These are phyloP conservation scores for Sakesphorus luctuosus DNA, from an alignment of 2,113 vertebrate species.

Conservation along the genomic window DNA sequence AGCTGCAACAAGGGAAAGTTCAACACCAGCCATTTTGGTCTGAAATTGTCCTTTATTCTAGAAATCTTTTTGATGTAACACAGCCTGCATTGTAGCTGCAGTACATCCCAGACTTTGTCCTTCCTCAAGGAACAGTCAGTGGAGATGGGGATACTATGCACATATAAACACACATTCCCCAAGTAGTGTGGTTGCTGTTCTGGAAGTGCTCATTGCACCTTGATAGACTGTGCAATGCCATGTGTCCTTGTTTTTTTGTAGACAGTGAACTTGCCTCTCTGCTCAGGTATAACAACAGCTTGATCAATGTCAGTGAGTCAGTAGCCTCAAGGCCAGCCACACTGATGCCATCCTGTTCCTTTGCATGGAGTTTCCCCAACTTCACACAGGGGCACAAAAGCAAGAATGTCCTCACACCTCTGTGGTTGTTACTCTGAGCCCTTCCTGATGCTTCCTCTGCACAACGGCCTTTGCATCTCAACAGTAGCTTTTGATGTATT, in stretches of 20 bases:
- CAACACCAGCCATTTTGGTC: neutral
- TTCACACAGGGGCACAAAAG: neutral
- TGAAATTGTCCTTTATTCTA: conserved; percentile 1
- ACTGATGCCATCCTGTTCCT: neutral
- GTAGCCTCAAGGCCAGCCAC: neutral
- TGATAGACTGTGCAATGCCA: neutral
- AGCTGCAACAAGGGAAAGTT: neutral
- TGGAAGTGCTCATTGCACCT: neutral
- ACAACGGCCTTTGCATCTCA: neutral
- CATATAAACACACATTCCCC: fast-evolving
- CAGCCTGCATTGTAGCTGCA: neutral
- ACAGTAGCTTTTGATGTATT: neutral
- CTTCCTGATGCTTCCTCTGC: neutral
- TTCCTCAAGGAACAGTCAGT: neutral
- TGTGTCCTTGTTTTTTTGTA: neutral
- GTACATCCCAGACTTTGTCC: neutral
- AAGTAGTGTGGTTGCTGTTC: neutral
- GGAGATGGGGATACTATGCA: fast-evolving
- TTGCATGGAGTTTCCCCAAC: neutral
- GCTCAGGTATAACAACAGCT: neutral
- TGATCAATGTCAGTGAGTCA: neutral
- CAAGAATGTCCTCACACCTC: neutral
- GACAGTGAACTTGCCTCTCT: neutral
- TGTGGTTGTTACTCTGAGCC: neutral
- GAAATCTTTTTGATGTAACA: neutral